Evolutionary conservation across 2,113 vertebrate species (phyloP), one percentile per base, ranked within the genome.

Genomic region (Zosterops borbonicus): DNA sequence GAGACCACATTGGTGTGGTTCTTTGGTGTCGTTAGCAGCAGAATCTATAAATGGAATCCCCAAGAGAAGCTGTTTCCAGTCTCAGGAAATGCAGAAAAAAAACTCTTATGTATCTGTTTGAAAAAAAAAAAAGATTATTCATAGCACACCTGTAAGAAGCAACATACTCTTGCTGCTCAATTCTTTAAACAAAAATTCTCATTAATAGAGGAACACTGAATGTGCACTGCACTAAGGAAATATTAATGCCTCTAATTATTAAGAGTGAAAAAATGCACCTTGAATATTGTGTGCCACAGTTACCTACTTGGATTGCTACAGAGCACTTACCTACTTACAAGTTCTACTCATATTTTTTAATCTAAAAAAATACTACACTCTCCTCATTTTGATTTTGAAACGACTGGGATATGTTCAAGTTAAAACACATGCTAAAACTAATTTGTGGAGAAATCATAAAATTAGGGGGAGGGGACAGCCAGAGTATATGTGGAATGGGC

Each of bases 41-140:
- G 94, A 96, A 97, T 96, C 97, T 98, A 98, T 97, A 98, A 98
- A 98, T 97, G 97, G 97, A 98, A 98, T 97, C 96, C 94, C 67
- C 97, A 95, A 92, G 87, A 95, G 95, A 98, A 94, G 97, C 97
- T 98, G 95, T 97, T 98, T 98, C 87, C 90, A 98, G 96, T 91
- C 82, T 97, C 98, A 98, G 98, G 98, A 98, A 98, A 97, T 81
- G 42, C 41, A 94, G 71, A 68, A 83, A 83, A 75, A 76, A 97
- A 70, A 44, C 80, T 96, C 79, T 95, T 67, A 94, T 83, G 82
- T 55, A 92, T 95, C 94, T 97, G 90, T 95, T 94, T 95, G 88
- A 83, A 89, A 87, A 87, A 83, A n/a, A n/a, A 83, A 80, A 78
- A 77, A 25, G 53, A 90, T 89, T 96, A 95, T 96, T 96, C 94